A percentile compares a stretch with the other conserved stretches of the same genome.
Evolutionary conservation across 1,140 invertebrate genomes (phyloP).

Genomic region (Pogonomyrmex barbatus): DNA sequence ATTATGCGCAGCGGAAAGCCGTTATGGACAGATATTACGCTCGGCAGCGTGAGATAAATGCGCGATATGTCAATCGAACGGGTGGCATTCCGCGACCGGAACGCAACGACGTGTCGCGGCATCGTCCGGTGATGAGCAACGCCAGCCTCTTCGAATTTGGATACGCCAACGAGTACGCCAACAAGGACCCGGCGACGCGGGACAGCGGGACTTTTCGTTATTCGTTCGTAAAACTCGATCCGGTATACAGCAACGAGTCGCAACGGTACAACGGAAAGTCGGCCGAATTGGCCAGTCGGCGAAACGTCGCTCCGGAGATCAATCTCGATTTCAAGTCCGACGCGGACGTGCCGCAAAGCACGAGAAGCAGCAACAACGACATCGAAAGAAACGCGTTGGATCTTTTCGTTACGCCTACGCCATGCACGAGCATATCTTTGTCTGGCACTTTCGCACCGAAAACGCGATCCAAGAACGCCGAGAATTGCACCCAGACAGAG

Average conservation of each 20-base stretch:
- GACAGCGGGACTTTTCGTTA: background rate
- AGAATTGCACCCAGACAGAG: background rate
- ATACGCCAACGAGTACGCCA: background rate
- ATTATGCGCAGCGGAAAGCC: constrained; percentile 72
- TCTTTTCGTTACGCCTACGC: constrained; percentile 6
- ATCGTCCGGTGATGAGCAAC: background rate
- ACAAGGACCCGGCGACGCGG: background rate
- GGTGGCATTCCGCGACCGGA: background rate
- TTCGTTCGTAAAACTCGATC: background rate
- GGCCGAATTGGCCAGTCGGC: background rate
- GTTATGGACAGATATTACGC: constrained; percentile 76
- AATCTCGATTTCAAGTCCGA: background rate
- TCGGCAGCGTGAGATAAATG: constrained; percentile 69
- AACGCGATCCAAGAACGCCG: background rate
- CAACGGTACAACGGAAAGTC: background rate
- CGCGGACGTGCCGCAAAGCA: background rate
- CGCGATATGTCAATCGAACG: constrained; percentile 59
- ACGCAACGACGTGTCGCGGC: background rate
- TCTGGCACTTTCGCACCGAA: constrained; percentile 20
- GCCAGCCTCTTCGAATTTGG: background rate
- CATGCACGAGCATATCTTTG: constrained; percentile 31
- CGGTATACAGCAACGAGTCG: background rate
- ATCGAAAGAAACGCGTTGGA: constrained; percentile 1
- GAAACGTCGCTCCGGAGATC: background rate
- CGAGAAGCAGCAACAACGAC: background rate